Conservation (phyloP, 1,140 invertebrate species). For the Doryteuthis pealeii region DNA sequence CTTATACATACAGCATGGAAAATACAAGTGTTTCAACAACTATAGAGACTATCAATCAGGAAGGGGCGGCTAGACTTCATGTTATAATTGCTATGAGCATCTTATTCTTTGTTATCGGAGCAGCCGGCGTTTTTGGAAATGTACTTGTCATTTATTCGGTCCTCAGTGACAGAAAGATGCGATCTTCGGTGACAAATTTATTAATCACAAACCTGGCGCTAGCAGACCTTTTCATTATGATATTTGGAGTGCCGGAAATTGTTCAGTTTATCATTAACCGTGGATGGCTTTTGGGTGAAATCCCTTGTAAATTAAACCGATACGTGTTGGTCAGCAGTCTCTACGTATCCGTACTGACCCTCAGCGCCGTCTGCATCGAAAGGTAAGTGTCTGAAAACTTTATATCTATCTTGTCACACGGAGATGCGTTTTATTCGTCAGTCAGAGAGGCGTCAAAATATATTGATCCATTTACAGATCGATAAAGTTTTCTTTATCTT, state of each 20-base stretch:
- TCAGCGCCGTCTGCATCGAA: constrained; percentile 59
- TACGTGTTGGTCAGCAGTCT: constrained; percentile 55
- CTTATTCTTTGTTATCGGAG: constrained; percentile 38
- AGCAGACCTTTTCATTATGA: constrained; percentile 54
- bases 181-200: constrained; percentile 56
- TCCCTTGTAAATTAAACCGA: constrained; percentile 52
- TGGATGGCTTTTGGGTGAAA: constrained; percentile 54
- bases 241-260: constrained; percentile 59
- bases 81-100: neutral
- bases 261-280: constrained; percentile 56
- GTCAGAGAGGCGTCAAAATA: no score
- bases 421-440: no score
- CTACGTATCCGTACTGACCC: constrained; percentile 59
- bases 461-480: no score
- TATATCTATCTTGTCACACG: no score
- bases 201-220: constrained; percentile 58
- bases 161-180: constrained; percentile 51
- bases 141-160: constrained; percentile 55
- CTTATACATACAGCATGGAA: no score
- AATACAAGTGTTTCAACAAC: no score
- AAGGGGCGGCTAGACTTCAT: neutral
- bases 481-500: no score
- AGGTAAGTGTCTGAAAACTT: constrained; percentile 46
- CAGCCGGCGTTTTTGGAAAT: constrained; percentile 49
- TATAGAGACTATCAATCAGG: no score